Evolutionary conservation across 2,888 invertebrate species (phyloP).

Genomic region (Eugnorisma glareosa): DNA sequence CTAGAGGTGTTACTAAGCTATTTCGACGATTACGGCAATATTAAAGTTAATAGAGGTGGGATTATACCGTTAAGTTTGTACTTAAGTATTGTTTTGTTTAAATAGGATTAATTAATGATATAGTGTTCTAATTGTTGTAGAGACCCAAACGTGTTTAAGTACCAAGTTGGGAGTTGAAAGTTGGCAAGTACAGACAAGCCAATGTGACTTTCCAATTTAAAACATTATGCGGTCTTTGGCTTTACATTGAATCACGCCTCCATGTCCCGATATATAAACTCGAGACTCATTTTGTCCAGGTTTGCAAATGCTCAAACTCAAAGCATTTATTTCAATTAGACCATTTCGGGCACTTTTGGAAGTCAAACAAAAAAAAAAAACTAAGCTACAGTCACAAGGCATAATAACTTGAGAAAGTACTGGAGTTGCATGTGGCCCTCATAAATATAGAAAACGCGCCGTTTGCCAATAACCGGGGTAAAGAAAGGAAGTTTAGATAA

Average conservation of each 20-base stretch:
- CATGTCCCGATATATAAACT: neutral
- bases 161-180: neutral
- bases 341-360: too few relatives aligned
- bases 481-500: neutral
- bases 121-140: neutral
- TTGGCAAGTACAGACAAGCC: neutral
- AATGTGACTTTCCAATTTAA: neutral
- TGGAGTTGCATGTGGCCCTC: too few relatives aligned
- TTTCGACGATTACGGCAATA: constrained; percentile 20
- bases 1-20: constrained; percentile 26
- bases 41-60: constrained; percentile 44
- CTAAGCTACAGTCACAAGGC: too few relatives aligned
- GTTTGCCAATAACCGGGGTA: neutral
- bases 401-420: too few relatives aligned
- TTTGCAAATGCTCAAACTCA: too few relatives aligned
- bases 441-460: neutral
- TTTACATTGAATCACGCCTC: too few relatives aligned
- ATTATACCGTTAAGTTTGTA: constrained; percentile 18
- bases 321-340: too few relatives aligned
- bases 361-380: too few relatives aligned
- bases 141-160: neutral
- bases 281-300: neutral
- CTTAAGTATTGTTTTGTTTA: constrained; percentile 22
- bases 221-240: too few relatives aligned
- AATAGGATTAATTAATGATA: constrained; percentile 28